Base-by-base conservation (phyloP, 2,113 vertebrate genomes). In the Sapajus apella region DNA sequence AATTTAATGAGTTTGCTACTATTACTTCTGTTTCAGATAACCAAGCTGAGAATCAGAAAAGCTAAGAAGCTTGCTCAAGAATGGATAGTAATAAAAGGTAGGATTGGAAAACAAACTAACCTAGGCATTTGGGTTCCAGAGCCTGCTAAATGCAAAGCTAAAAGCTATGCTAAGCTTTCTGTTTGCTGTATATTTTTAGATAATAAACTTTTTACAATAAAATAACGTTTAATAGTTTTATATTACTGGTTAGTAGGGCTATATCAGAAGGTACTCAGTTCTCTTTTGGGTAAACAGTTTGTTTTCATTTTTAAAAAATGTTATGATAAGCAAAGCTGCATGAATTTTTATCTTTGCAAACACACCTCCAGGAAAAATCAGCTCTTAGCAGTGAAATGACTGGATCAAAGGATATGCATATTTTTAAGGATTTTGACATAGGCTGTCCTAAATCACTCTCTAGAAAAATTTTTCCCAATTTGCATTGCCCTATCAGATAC, bases 281-380 rank as follows among this genome's bases (percentile, higher is more conserved):
- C 32, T 83, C 25, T 50, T 92, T 96, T 64, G 47, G 47, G 66
- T 86, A 96, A 96, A 92, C 25, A 96, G n/a, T 45, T 80, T 89
- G 17, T 50, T 89, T 91, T 92, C 55, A 82, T 77, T 87, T 93
- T 82, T 82, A 27, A 75, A 79, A 96, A 95, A 37, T 88, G 58
- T 52, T 55, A 55, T 32, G 68, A 79, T 95, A 94, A 93, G 91
- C 79, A 93, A 80, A 97, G 72, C 77, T 76, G 43, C 14, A 30
- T 88, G 90, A 66, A 95, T 64, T 92, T 96, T 94, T 97, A 95
- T 89, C 93, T 96, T 95, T 70, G 82, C 85, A 97, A 94, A 95
- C 58, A 88, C 1, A 91, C 77, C 82, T 92, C 52, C 32, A 68
- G 77, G 73, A 95, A 87, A 90, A 88, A 92, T 85, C 66, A 77